Evolutionary conservation across 2,888 invertebrate species (phyloP).

Genomic region (Onthophagus sagittarius): DNA sequence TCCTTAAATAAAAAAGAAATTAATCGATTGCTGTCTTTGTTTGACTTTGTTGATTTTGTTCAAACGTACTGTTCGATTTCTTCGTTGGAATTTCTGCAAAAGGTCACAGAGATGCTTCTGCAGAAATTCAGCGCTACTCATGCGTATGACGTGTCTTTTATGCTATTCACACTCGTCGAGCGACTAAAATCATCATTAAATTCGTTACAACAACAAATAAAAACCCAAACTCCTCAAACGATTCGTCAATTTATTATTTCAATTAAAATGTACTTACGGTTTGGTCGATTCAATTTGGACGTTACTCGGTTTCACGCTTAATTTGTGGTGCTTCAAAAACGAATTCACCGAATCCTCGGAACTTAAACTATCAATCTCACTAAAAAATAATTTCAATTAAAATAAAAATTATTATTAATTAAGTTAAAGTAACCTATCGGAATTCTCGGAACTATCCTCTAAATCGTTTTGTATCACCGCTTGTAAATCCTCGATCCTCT

Average conservation of each 20-base stretch:
- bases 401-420: too few relatives aligned
- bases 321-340: slow-evolving; percentile 60
- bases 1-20: too few relatives aligned
- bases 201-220: too few relatives aligned
- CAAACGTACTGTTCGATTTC: slow-evolving; percentile 19
- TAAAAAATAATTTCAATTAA: too few relatives aligned
- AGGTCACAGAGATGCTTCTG: slow-evolving; percentile 45
- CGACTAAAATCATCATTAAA: slow-evolving; percentile 30
- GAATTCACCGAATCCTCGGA: slow-evolving; percentile 64
- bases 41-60: too few relatives aligned
- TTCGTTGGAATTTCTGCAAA: slow-evolving; percentile 39
- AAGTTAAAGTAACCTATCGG: slow-evolving; percentile 55
- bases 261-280: slow-evolving; percentile 15
- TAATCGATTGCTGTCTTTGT: too few relatives aligned
- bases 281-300: slow-evolving; percentile 17
- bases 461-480: slow-evolving; percentile 87
- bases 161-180: slow-evolving; percentile 40
- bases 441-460: slow-evolving; percentile 61
- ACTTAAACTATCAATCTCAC: slow-evolving; percentile 63
- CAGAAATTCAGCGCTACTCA: slow-evolving; percentile 48
- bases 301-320: slow-evolving; percentile 34
- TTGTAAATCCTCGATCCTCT: slow-evolving; percentile 87
- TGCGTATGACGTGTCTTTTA: slow-evolving; percentile 45
- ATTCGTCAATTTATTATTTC: too few relatives aligned
- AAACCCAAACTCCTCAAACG: too few relatives aligned